Evolutionary conservation across 2,888 invertebrate genomes (phyloP).

Genomic region (Dicyrtoma fusca): DNA sequence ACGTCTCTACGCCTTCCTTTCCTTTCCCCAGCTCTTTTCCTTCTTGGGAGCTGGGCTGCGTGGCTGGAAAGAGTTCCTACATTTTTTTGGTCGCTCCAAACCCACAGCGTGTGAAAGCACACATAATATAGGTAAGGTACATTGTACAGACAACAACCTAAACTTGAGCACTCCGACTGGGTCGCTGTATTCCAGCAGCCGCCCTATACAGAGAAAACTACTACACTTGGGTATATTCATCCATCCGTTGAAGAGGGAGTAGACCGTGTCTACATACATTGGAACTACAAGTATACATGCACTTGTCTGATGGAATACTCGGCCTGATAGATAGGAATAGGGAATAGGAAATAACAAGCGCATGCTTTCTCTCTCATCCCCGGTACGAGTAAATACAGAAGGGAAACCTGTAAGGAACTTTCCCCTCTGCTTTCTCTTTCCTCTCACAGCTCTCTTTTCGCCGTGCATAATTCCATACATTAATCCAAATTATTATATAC

Average conservation of each 20-base stretch:
- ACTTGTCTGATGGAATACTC: not conserved
- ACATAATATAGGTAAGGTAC: too few species aligned
- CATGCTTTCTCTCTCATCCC: conserved; percentile 32
- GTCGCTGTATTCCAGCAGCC: too few species aligned
- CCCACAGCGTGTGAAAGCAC: too few species aligned
- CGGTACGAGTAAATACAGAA: conserved; percentile 3
- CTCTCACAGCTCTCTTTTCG: not conserved
- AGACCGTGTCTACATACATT: too few species aligned
- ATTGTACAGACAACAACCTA: too few species aligned
- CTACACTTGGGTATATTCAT: too few species aligned
- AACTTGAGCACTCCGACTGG: too few species aligned
- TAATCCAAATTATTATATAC: not conserved
- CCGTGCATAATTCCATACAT: not conserved
- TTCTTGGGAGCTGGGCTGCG: not conserved
- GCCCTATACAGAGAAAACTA: too few species aligned
- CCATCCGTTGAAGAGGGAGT: too few species aligned
- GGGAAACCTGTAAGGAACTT: not conserved
- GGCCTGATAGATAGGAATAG: not conserved
- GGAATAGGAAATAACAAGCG: conserved; percentile 24
- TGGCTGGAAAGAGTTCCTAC: too few species aligned
- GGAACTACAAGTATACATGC: too few species aligned
- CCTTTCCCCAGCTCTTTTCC: not conserved
- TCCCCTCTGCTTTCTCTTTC: not conserved
- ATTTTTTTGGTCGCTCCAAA: too few species aligned
- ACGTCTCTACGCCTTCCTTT: not conserved